phyloP scores from a whole-genome alignment of 2,797 vertebrate species.

The Hipposideros larvatus region DNA sequence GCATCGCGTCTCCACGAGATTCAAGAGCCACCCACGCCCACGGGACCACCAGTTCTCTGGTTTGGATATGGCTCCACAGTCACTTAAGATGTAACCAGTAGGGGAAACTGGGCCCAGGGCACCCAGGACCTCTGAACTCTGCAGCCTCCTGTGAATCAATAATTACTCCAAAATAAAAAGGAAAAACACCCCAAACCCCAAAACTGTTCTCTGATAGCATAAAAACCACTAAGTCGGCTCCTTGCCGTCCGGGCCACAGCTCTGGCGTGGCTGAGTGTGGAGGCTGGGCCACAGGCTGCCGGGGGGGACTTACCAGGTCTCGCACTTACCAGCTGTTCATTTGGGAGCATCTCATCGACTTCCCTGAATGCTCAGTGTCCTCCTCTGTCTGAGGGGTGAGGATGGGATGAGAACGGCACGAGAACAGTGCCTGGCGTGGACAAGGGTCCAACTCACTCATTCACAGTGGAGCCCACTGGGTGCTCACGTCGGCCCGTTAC shows the following conservation, averaged over 20 bases:
- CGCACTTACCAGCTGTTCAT: fast-evolving
- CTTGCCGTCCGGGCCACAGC: neutral
- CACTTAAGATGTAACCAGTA: neutral
- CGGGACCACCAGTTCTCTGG: neutral
- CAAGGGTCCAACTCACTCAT: neutral
- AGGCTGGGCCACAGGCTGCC: neutral
- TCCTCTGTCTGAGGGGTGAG: neutral
- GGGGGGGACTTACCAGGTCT: neutral
- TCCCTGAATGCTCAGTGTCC: neutral
- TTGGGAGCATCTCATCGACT: neutral
- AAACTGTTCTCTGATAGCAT: neutral
- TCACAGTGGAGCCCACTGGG: fast-evolving
- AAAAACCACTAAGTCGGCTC: neutral
- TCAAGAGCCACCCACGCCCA: fast-evolving
- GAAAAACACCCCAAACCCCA: neutral
- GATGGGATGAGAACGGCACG: neutral
- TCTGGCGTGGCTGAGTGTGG: neutral
- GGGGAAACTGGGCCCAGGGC: neutral
- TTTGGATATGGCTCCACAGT: neutral
- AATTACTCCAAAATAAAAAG: neutral
- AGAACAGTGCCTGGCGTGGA: fast-evolving
- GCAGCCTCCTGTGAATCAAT: neutral
- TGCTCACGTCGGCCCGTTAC: fast-evolving
- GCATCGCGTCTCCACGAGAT: neutral
- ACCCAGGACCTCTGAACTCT: neutral